phyloP scores from a whole-genome alignment of 2,888 invertebrate species.

The Allophyes oxyacanthae region DNA sequence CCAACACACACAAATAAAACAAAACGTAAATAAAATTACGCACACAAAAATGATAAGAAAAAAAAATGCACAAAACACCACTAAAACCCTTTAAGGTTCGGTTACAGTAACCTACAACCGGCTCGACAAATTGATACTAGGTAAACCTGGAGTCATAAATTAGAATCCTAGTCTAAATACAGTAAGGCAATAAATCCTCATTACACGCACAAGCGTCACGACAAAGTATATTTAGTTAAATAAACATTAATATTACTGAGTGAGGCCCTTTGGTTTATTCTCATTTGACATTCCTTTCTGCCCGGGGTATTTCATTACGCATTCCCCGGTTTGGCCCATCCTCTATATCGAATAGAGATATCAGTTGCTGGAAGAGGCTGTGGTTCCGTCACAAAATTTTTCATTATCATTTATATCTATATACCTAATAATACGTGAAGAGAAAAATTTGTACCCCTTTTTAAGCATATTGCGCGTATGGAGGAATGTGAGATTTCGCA shows the following conservation, averaged over 20 bases:
- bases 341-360: slow-evolving; percentile 33
- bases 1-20: too few species aligned
- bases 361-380: slow-evolving; percentile 27
- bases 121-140: not conserved
- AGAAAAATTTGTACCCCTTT: too few species aligned
- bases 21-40: too few species aligned
- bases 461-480: too few species aligned
- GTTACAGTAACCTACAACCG: not conserved
- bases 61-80: too few species aligned
- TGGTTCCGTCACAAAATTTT: not conserved
- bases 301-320: slow-evolving; percentile 71
- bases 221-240: slow-evolving; percentile 63
- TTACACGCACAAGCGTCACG: slow-evolving; percentile 19
- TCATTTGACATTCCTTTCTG: slow-evolving; percentile 72
- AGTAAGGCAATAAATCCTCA: slow-evolving; percentile 40
- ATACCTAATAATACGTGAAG: too few species aligned
- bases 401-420: too few species aligned
- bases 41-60: too few species aligned
- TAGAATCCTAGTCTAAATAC: slow-evolving; percentile 11
- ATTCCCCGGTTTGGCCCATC: slow-evolving; percentile 57
- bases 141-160: slow-evolving; percentile 26
- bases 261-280: slow-evolving; percentile 62
- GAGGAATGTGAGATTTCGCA: too few species aligned
- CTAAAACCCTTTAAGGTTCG: too few species aligned
- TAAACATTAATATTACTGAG: slow-evolving; percentile 68